phyloP scores from a whole-genome alignment of 2,797 vertebrate species.

The Geotria australis region DNA sequence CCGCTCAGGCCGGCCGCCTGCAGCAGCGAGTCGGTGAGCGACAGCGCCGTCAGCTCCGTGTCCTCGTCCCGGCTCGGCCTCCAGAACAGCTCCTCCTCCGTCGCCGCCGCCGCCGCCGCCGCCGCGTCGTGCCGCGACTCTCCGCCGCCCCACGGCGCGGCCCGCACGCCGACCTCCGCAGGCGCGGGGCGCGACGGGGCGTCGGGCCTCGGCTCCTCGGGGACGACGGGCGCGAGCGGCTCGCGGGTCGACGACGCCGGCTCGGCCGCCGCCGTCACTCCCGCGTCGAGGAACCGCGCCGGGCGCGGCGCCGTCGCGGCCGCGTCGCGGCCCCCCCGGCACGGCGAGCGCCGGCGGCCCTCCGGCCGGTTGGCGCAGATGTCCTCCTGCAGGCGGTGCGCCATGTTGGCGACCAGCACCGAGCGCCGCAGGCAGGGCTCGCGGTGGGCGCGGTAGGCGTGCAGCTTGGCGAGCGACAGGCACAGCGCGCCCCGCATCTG shows the following conservation, averaged over 20 bases:
- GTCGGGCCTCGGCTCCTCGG: background rate
- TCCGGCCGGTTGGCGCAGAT: constrained; percentile 3
- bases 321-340: background rate
- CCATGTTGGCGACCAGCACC: constrained; percentile 12
- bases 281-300: too few species aligned
- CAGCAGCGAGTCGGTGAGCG: too few species aligned
- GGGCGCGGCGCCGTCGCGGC: too few species aligned
- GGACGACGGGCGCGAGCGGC: too few species aligned
- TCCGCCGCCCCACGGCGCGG: background rate
- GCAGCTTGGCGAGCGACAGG: constrained; percentile 13
- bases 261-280: background rate
- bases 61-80: constrained; percentile 1
- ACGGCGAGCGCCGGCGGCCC: constrained; percentile 1
- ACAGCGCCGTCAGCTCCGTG: too few species aligned
- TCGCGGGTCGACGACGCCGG: background rate
- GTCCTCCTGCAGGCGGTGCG: constrained; percentile 11
- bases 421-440: constrained; percentile 12
- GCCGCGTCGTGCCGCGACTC: constrained; percentile 4
- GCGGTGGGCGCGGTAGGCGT: constrained; percentile 10
- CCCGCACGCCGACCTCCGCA: background rate
- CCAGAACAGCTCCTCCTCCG: constrained; percentile 5
- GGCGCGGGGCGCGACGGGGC: background rate
- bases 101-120: background rate
- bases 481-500: constrained; percentile 11
- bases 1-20: too few species aligned